Percentiles rank a stretch among this genome's conserved stretches.
phyloP scores from a whole-genome alignment of 2,797 vertebrate genomes.

The Rousettus madagascariensis region DNA sequence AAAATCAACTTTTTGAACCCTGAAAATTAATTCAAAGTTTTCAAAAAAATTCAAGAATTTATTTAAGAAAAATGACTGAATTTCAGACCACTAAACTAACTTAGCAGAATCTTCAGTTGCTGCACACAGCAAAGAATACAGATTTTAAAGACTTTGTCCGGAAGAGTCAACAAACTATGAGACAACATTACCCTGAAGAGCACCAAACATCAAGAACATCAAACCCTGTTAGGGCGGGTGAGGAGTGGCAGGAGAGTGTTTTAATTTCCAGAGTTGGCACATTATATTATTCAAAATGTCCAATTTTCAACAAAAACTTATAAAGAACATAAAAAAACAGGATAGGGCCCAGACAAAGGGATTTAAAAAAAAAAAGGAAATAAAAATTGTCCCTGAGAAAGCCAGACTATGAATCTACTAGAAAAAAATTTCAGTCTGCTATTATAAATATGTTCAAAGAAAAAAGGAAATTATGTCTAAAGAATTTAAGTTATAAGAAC shows the following conservation, averaged over 20 bases:
- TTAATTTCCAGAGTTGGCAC: neutral
- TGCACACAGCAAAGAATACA: neutral
- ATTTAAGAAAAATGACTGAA: neutral
- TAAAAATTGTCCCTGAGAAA: neutral
- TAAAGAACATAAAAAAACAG: neutral
- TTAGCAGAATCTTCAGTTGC: neutral
- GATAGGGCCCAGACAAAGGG: neutral
- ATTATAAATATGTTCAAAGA: neutral
- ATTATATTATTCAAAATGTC: neutral
- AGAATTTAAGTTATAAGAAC: neutral
- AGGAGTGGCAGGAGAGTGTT: neutral
- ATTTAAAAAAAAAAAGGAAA: neutral
- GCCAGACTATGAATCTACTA: neutral
- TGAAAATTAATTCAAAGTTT: neutral
- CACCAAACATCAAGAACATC: neutral
- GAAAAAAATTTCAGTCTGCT: neutral
- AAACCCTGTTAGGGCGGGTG: fast-evolving
- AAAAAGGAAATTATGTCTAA: neutral
- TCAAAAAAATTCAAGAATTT: neutral
- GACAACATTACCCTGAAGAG: neutral
- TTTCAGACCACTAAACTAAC: neutral
- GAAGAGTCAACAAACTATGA: neutral
- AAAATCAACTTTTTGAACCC: neutral
- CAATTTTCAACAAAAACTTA: neutral
- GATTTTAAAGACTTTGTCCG: neutral